These are phyloP conservation scores for Paelopatides confundens DNA, from an alignment of 53 echinoderm and acorn worm species.

Conservation along the genomic window DNA sequence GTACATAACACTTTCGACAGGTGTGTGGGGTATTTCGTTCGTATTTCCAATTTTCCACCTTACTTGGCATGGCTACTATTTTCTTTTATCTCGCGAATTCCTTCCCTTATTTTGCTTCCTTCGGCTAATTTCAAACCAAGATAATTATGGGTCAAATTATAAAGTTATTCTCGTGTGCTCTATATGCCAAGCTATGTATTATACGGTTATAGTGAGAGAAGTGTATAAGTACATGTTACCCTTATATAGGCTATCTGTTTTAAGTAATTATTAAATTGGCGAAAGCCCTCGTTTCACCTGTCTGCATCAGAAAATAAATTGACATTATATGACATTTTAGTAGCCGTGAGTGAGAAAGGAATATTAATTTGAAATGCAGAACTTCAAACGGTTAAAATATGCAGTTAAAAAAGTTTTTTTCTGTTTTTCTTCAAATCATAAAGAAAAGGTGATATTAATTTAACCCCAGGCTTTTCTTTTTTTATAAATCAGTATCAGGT, in stretches of 20 bases:
- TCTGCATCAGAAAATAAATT: conserved; percentile 20
- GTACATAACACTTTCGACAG: conserved; percentile 27
- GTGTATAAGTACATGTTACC: neutral
- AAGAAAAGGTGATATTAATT: conserved; percentile 13
- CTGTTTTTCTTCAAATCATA: conserved; percentile 15
- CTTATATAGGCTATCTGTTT: too few species aligned
- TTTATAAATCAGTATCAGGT: neutral
- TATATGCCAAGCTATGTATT: neutral
- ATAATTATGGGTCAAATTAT: neutral
- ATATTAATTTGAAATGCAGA: conserved; percentile 38
- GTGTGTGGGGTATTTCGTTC: conserved; percentile 2
- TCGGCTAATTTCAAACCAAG: neutral
- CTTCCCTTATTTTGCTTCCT: conserved; percentile 15
- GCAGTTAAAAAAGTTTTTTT: neutral
- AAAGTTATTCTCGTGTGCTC: too few species aligned
- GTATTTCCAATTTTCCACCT: conserved; percentile 38
- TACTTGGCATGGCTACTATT: neutral
- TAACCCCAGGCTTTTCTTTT: neutral
- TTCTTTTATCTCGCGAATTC: conserved; percentile 4
- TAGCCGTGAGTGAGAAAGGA: conserved; percentile 14
- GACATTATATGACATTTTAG: conserved; percentile 38
- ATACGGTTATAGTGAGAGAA: neutral
- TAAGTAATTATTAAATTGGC: too few species aligned
- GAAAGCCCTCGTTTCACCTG: conserved; percentile 28
- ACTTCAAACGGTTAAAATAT: conserved; percentile 7